Conservation (phyloP, 2,113 vertebrate genomes). For the Anarrhichthys ocellatus region DNA sequence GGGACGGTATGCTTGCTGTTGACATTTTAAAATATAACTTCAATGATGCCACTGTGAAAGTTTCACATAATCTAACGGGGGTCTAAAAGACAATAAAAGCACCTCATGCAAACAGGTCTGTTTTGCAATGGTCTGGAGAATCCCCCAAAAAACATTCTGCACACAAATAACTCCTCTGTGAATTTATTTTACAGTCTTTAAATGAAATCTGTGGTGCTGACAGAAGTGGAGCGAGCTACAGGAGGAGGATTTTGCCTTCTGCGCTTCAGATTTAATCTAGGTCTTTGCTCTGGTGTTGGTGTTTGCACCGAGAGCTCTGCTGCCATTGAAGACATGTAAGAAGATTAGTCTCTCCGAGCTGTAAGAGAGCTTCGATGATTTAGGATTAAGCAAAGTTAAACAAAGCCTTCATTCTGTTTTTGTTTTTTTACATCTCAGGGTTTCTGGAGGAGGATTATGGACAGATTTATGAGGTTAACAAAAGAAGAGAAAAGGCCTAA, state of each 20-base stretch:
- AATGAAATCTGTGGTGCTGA: not conserved
- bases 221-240: not conserved
- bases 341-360: conserved; percentile 49
- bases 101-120: not conserved
- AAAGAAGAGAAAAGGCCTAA: conserved; percentile 14
- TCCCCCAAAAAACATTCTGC: conserved; percentile 5
- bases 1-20: not conserved
- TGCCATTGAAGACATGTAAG: conserved; percentile 29
- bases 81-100: not conserved
- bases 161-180: conserved; percentile 1
- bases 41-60: not conserved
- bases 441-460: conserved; percentile 63
- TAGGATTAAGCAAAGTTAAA: conserved; percentile 62
- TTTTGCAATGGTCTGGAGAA: not conserved
- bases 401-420: conserved; percentile 67
- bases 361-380: conserved; percentile 35
- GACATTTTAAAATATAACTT: not conserved
- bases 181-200: conserved; percentile 22
- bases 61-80: not conserved
- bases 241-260: conserved; percentile 24
- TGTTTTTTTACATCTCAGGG: conserved; percentile 23
- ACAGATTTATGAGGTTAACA: conserved; percentile 60
- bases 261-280: conserved; percentile 35
- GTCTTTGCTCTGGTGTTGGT: conserved; percentile 24
- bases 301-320: conserved; percentile 18